Conservation (phyloP, 2,113 vertebrate species). For the Lonchura striata region DNA sequence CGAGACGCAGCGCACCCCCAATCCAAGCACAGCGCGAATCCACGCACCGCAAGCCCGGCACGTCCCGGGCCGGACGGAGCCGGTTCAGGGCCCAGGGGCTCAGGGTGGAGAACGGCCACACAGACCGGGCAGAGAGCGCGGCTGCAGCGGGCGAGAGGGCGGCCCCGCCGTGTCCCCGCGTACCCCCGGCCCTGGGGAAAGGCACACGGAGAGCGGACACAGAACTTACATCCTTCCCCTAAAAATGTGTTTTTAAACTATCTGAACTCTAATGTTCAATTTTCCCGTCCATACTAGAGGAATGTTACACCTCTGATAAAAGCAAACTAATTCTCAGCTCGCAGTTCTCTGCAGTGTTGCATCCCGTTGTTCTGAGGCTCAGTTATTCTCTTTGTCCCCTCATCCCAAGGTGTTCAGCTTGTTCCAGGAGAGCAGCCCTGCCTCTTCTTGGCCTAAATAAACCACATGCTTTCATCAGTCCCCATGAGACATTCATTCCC, state of each 20-base stretch:
- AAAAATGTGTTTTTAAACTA: fast-evolving
- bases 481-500: fast-evolving
- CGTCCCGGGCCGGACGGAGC: neutral
- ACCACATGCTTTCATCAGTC: fast-evolving
- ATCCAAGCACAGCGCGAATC: neutral
- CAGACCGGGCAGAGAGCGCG: neutral
- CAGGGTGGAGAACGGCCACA: neutral
- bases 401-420: neutral
- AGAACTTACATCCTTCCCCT: neutral
- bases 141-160: neutral
- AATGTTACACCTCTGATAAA: neutral
- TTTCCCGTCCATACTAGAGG: neutral
- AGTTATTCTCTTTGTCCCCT: neutral
- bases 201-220: neutral
- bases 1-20: too few species aligned
- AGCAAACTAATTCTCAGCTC: neutral
- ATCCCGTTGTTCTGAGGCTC: fast-evolving
- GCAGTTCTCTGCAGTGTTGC: fast-evolving
- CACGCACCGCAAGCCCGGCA: neutral
- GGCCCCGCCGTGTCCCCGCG: too few species aligned
- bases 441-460: neutral
- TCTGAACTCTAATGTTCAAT: neutral
- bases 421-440: neutral
- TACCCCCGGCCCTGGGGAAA: neutral
- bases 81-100: too few species aligned